Base-by-base conservation (phyloP, 1,140 invertebrate genomes). In the Odontomachus brunneus region DNA sequence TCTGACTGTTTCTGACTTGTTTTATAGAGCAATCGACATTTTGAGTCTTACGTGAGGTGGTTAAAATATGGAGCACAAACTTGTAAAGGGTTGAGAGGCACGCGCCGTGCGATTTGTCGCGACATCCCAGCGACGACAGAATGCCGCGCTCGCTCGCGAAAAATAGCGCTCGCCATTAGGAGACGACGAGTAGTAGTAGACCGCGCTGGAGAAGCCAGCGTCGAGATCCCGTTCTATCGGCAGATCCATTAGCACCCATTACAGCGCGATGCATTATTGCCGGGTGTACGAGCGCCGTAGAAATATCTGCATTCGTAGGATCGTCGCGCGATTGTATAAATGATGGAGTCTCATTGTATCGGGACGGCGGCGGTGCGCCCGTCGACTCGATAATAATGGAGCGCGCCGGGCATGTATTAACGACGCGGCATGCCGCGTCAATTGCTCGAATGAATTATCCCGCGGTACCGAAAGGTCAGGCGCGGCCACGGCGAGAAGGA, bases 181-280 rank as follows among this genome's bases (percentile, higher is more conserved):
- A 51, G 29, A 29, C 60, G 73, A 26, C n/a, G n/a, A n/a, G n/a
- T n/a, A n/a, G 17, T 51, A 33, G 51, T 44, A 63, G 51, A 71
- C 51, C 53, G 17, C 15, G 14, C 11, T 29, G 38, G n/a, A 67
- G 51, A 69, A 78, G 63, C 69, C 55, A 38, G 29, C 44, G 29
- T 29, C 65, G 51, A 71, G 65, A 80, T 71, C 57, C 51, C 75
- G 75, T 24, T 71, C 38, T 71, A 80, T 80, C 65, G 75, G 69
- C 75, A 65, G 75, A 71, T 48, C 75, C 75, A 80, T 80, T 80
- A 80, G 75, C 65, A 59, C 57, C 75, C 65, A 80, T 80, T 80
- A 57, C 65, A 80, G 51, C 38, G 22, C 65, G 51, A 80, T 71
- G 59, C 51, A 80, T 80, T 80, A 80, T 80, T 80, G 49, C 75